These are phyloP conservation scores for Hydriomena furcata DNA, from an alignment of 2,888 invertebrate species.

Conservation along the genomic window DNA sequence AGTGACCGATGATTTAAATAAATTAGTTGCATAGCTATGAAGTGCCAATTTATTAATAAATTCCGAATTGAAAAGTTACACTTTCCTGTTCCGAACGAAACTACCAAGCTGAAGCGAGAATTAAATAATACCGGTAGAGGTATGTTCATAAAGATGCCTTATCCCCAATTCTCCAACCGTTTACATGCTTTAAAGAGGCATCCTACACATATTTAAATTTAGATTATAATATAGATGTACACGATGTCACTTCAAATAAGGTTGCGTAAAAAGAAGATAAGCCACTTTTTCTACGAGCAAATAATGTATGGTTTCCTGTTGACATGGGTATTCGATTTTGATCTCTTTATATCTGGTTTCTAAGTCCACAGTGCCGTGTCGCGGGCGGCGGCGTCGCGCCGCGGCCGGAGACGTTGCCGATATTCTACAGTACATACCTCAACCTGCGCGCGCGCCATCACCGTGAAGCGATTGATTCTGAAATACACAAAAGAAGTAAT, in stretches of 20 bases:
- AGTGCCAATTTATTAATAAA: not conserved
- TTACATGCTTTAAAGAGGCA: not conserved
- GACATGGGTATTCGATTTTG: slow-evolving; percentile 8
- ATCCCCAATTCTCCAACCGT: not conserved
- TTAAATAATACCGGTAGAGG: slow-evolving; percentile 13
- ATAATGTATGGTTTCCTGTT: not conserved
- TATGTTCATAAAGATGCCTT: not conserved
- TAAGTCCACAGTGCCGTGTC: slow-evolving; percentile 28
- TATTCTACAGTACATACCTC: slow-evolving; percentile 44
- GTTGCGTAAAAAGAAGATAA: not conserved
- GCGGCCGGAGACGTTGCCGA: slow-evolving; percentile 26
- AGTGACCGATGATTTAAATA: not conserved
- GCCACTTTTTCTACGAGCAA: not conserved
- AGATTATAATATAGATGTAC: not conserved
- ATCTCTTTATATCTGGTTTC: slow-evolving; percentile 22
- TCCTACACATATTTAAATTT: not conserved
- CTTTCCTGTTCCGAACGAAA: slow-evolving; percentile 8
- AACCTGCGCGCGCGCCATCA: slow-evolving; percentile 51
- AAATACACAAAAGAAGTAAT: slow-evolving; percentile 21
- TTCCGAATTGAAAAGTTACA: slow-evolving; percentile 13
- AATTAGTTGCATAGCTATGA: slow-evolving; percentile 2
- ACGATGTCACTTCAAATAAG: slow-evolving; percentile 5
- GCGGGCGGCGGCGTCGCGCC: slow-evolving; percentile 23
- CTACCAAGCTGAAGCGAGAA: slow-evolving; percentile 12
- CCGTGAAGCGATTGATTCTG: slow-evolving; percentile 53